Conservation (phyloP, 2,888 invertebrate species). For the Globia sparganii region DNA sequence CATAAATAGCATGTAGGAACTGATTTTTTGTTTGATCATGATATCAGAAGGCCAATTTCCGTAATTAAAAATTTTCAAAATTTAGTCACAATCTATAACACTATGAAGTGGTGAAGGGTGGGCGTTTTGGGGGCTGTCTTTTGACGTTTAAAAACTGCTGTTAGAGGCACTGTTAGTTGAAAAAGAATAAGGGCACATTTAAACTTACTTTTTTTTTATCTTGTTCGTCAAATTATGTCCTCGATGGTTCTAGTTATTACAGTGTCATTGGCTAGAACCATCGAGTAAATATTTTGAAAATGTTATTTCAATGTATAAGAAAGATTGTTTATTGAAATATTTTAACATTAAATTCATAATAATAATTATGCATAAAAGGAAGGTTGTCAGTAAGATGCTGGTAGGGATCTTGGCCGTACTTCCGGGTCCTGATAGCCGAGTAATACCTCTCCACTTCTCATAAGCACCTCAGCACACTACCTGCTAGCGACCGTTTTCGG, state of each 20-base stretch:
- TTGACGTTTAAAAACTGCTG: not conserved
- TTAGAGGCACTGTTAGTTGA: not conserved
- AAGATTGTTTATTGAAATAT: not conserved
- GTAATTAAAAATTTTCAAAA: no score
- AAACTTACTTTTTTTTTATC: not conserved
- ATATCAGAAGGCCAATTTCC: no score
- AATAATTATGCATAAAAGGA: not conserved
- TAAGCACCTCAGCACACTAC: no score
- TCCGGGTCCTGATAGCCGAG: no score
- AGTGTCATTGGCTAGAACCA: not conserved
- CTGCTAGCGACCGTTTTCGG: no score
- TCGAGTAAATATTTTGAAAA: not conserved
- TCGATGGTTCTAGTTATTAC: not conserved
- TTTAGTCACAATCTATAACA: no score
- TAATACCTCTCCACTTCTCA: no score
- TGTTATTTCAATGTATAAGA: not conserved
- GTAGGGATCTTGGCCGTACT: no score
- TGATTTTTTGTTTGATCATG: conserved; percentile 4
- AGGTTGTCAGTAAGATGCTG: no score
- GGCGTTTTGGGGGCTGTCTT: not conserved
- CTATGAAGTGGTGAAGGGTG: no score
- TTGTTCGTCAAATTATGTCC: not conserved
- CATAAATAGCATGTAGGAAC: not conserved
- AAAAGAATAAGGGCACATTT: not conserved
- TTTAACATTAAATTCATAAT: not conserved